phyloP scores from a whole-genome alignment of 2,888 invertebrate species.

The Serrognathus titanus region DNA sequence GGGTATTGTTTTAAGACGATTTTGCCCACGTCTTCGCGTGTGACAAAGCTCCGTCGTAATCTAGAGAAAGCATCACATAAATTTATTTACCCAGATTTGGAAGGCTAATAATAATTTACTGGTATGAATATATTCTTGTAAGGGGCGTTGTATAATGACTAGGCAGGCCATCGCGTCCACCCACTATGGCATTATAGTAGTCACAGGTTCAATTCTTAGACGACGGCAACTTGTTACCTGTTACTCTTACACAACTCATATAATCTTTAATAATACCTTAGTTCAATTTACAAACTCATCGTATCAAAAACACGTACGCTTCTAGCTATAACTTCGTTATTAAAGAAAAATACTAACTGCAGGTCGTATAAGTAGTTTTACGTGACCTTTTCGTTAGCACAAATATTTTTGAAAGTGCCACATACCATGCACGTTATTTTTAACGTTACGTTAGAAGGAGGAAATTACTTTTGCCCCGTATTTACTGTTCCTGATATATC shows the following conservation, averaged over 20 bases:
- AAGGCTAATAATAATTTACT: constrained; percentile 2
- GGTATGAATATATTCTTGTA: constrained; percentile 1
- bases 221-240: constrained; percentile 10
- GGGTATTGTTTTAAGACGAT: no score
- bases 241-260: constrained; percentile 20
- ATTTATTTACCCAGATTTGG: constrained; percentile 1
- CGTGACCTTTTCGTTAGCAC: no score
- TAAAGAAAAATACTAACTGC: no score
- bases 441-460: no score
- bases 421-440: no score
- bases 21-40: no score
- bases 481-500: no score
- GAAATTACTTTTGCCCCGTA: no score
- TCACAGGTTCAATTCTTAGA: constrained; percentile 14
- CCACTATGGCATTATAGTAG: constrained; percentile 15
- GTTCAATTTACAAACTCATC: constrained; percentile 19
- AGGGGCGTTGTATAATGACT: constrained; percentile 14
- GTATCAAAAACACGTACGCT: background rate
- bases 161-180: constrained; percentile 16
- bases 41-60: background rate
- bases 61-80: background rate
- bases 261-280: constrained; percentile 16
- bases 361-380: no score
- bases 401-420: no score
- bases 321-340: no score